Evolutionary conservation across 2,888 invertebrate genomes (phyloP), one percentile per base, ranked within the genome.

Genomic region (Notodonta dromedarius): DNA sequence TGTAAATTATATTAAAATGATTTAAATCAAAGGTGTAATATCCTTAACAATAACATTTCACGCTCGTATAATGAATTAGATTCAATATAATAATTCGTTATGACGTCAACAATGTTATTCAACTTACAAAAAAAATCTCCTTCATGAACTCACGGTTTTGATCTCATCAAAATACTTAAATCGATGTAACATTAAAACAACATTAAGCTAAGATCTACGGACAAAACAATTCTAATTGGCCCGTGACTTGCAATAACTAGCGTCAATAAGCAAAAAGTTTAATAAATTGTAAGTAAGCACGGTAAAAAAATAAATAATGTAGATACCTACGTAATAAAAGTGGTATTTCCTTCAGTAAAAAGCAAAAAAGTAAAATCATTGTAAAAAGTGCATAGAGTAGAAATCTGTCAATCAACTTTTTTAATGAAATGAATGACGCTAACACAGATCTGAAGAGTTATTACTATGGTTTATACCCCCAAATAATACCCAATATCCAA

Each of bases 201-300:
- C 16, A 50, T n/a, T 40, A 50, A 42, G 40, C 16, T 14, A 24
- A 16, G 9, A 48, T 66, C 51, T 52, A 61, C 42, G 57, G 3
- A 39, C 8, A 42, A 58, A 12, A 50, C 2, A 4, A 52, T 32
- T 32, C 48, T 32, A 48, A 16, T 57, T 62, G 62, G 63, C 61
- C 64, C 12, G 13, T 42, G 53, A 44, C 57, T 44, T 60, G 56
- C 51, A 39, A 12, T 57, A 8, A 58, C 53, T 5, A 35, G 53
- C 62, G 61, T 70, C 63, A 65, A 40, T 59, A 7, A 11, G 32
- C 56, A 70, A 70, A 70, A 70, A 70, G 32, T 44, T 14, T 13
- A 46, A 46, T 46, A 46, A n/a, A 46, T 6, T 35, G 0, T n/a
- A 46, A 46, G 9, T 46, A 46, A 5, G 46, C 7, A 7, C 46